Evolutionary conservation across 2,888 invertebrate genomes (phyloP).

Genomic region (Arctia plantaginis): DNA sequence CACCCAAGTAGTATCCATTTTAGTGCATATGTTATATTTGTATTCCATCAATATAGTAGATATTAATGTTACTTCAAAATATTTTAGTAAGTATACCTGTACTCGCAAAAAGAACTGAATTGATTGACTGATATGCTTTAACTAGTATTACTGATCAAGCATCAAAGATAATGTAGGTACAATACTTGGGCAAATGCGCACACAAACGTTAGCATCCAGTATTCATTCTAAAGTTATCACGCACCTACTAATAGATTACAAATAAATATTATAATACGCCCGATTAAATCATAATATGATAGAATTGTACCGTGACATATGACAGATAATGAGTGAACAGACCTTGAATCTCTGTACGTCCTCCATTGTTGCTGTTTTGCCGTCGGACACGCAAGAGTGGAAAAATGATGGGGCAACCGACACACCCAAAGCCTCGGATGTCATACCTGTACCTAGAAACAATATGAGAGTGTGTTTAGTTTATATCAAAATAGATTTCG

Average conservation of each 20-base stretch:
- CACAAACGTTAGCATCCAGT: background rate
- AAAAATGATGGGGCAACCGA: constrained; percentile 98
- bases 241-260: constrained; percentile 1
- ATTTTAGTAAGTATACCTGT: too few species aligned
- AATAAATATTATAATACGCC: constrained; percentile 27
- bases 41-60: too few species aligned
- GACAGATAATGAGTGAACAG: constrained; percentile 59
- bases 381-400: constrained; percentile 97
- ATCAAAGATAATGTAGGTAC: background rate
- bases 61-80: too few species aligned
- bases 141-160: background rate
- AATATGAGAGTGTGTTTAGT: constrained; percentile 25
- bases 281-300: constrained; percentile 52
- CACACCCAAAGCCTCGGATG: constrained; percentile 97
- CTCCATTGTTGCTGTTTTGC: constrained; percentile 97
- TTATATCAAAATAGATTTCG: background rate
- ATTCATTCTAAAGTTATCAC: constrained; percentile 3
- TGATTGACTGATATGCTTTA: too few species aligned
- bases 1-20: too few species aligned
- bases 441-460: constrained; percentile 93
- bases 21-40: too few species aligned
- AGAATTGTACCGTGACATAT: constrained; percentile 34
- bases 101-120: too few species aligned
- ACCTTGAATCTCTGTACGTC: constrained; percentile 98
- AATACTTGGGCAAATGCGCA: background rate